Conservation (phyloP, 23 tunicate species). For the Styela plicata region DNA sequence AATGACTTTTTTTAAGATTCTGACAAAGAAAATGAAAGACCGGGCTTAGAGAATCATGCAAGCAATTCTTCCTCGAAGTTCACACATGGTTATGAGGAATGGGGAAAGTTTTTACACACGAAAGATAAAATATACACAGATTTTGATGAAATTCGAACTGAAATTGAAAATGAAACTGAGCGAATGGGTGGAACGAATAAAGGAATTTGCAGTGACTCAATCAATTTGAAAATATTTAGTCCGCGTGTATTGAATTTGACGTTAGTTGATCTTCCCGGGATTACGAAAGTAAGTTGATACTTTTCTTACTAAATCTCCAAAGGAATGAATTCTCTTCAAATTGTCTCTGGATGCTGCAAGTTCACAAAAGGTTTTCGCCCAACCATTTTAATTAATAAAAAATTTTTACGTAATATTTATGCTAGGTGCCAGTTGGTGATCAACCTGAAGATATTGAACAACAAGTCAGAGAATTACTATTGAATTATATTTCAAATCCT, state of each 20-base stretch:
- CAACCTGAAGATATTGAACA: slow-evolving; percentile 94
- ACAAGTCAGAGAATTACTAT: slow-evolving; percentile 72
- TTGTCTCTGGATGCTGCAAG: no score
- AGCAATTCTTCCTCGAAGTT: not conserved
- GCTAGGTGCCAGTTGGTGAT: slow-evolving; percentile 83
- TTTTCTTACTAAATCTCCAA: no score
- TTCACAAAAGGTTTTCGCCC: no score
- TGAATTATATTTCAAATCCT: slow-evolving; percentile 82
- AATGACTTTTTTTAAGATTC: slow-evolving; percentile 33
- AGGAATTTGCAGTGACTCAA: slow-evolving; percentile 74
- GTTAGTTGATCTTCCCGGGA: slow-evolving; percentile 87
- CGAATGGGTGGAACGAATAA: slow-evolving; percentile 84
- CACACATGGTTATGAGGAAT: slow-evolving; percentile 23
- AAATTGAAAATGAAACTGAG: slow-evolving; percentile 76
- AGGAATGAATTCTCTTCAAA: no score
- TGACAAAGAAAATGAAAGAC: slow-evolving; percentile 12
- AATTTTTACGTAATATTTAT: no score
- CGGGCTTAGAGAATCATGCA: slow-evolving; percentile 4
- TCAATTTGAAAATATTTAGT: slow-evolving; percentile 77
- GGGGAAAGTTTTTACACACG: slow-evolving; percentile 82
- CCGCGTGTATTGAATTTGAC: slow-evolving; percentile 82
- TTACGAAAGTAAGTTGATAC: slow-evolving; percentile 40
- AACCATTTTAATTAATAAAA: no score
- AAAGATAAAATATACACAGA: slow-evolving; percentile 59
- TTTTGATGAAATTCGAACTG: slow-evolving; percentile 69